Base-by-base conservation (phyloP, 1,140 invertebrate genomes). In the Spodoptera litura region DNA sequence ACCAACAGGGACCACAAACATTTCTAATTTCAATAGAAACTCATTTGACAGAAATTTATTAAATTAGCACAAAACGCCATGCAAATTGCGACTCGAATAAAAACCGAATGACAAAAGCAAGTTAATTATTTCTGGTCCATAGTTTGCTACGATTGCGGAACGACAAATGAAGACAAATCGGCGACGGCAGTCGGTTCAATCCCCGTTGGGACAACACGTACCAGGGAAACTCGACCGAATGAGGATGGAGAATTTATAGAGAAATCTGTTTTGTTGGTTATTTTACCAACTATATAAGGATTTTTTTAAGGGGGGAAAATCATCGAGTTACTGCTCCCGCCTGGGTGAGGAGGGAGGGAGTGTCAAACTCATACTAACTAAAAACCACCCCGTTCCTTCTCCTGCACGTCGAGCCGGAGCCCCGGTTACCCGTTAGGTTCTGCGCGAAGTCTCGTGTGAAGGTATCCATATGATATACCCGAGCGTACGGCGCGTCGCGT, bases 61-160 rank as follows among this genome's bases (percentile, higher is more conserved):
- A 70, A 70, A 70, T 70, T 70, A 70, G 9, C 66, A 66, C 66
- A 53, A 31, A 52, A 31, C 51, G 10, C 56, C 71, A 73, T 59
- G 71, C 44, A 59, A 73, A 73, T 73, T 61, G 71, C n/a, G 20
- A 31, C 13, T 59, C 11, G 52, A 73, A 59, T 59, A 73, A 59
- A 73, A 73, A 58, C 1, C 25, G 35, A 58, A 73, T 25, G 71
- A 73, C 55, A 59, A 73, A 59, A 56, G 52, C 35, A 31, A 61
- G 71, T 73, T 73, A 73, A 73, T 73, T 73, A 73, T 73, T 73
- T 73, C 71, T 58, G 55, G 71, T 27, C 71, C 71, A 73, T 73
- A 73, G 71, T 73, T 73, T 73, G 56, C 71, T 56, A 27, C 71
- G 38, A 73, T 73, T 73, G 71, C 38, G 38, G 71, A 12, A 59